A percentile compares a stretch with the other conserved stretches of the same genome.
Conservation (phyloP, 92 coral and sea anemone genomes). For the Galaxea fascicularis region DNA sequence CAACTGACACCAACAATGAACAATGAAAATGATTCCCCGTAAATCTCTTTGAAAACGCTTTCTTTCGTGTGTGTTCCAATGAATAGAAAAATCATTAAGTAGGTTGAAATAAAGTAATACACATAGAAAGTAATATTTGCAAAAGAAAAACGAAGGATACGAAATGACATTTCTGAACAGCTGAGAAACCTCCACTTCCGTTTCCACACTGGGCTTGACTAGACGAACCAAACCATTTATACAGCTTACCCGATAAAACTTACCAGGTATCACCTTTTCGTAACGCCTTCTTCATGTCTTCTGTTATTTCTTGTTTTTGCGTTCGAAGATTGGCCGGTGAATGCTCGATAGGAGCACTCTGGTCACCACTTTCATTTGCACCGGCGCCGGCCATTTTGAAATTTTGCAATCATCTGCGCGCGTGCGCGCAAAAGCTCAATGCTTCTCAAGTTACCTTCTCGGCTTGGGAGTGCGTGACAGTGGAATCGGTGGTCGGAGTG, state of each 20-base stretch:
- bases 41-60: no score
- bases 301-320: constrained; percentile 78
- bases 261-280: constrained; percentile 96
- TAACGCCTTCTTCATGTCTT: constrained; percentile 64
- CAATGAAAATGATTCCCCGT: no score
- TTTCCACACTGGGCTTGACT: not conserved
- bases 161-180: not conserved
- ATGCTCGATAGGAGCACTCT: constrained; percentile 27
- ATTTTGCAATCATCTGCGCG: constrained; percentile 7
- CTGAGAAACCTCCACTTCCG: constrained; percentile 53
- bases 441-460: no score
- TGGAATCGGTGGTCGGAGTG: no score
- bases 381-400: constrained; percentile 48
- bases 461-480: no score
- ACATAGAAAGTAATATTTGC: not conserved
- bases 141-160: not conserved
- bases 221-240: not conserved
- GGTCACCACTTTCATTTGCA: not conserved
- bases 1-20: no score
- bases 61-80: no score
- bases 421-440: not conserved
- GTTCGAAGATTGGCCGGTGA: constrained; percentile 65
- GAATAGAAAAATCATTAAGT: no score
- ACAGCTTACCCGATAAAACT: constrained; percentile 23
- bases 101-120: no score